phyloP scores from a whole-genome alignment of 2,888 invertebrate genomes.

The Heterodera filipjevi region DNA sequence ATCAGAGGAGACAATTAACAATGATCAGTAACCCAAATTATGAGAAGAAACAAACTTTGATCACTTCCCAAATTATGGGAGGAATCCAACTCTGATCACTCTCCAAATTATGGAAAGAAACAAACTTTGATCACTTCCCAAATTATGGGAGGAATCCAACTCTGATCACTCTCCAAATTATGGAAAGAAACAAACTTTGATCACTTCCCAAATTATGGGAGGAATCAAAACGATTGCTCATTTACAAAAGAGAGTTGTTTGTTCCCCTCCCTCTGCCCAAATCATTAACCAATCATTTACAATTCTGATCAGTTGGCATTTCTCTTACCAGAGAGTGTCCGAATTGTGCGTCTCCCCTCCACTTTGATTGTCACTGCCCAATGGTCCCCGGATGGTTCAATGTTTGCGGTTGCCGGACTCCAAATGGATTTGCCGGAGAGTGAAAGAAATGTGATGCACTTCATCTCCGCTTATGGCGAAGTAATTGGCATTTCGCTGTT shows the following conservation, averaged over 20 bases:
- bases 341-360: slow-evolving; percentile 41
- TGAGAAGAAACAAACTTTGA: too few species aligned
- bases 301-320: neutral
- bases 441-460: slow-evolving; percentile 80
- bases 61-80: too few species aligned
- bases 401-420: slow-evolving; percentile 84
- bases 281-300: neutral
- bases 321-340: slow-evolving; percentile 27
- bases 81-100: too few species aligned
- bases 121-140: too few species aligned
- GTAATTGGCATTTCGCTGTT: slow-evolving; percentile 67
- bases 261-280: neutral
- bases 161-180: too few species aligned
- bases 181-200: too few species aligned
- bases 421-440: slow-evolving; percentile 70
- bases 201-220: too few species aligned
- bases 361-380: slow-evolving; percentile 68
- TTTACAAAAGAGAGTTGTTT: neutral
- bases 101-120: too few species aligned
- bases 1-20: too few species aligned
- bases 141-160: too few species aligned
- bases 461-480: slow-evolving; percentile 85
- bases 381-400: slow-evolving; percentile 88
- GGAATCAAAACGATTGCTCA: too few species aligned
- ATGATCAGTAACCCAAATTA: too few species aligned